These are phyloP conservation scores for Perdita meconis DNA, from an alignment of 2,888 invertebrate genomes.

Conservation along the genomic window DNA sequence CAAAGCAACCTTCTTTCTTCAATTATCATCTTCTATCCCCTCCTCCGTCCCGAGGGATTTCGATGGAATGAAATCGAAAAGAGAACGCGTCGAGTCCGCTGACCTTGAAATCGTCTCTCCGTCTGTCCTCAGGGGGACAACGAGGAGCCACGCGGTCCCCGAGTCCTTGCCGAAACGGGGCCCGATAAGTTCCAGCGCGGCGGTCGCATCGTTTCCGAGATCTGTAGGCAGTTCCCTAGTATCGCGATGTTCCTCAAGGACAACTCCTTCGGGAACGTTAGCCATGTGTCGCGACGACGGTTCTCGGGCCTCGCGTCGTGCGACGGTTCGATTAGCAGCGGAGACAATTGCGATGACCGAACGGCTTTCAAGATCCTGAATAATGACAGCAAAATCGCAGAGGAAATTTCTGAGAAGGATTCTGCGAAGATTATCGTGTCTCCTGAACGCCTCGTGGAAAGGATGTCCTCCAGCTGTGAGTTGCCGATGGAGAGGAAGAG, in stretches of 20 bases:
- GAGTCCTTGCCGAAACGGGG: slow-evolving; percentile 61
- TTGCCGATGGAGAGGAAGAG: slow-evolving; percentile 11
- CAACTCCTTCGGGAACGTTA: not conserved
- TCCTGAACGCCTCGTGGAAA: too few species aligned
- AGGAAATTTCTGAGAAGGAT: too few species aligned
- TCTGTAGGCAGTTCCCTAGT: slow-evolving; percentile 46
- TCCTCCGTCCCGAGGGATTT: slow-evolving; percentile 15
- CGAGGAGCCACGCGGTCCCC: slow-evolving; percentile 48
- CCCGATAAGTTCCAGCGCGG: slow-evolving; percentile 37
- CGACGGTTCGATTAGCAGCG: not conserved
- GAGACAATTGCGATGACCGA: not conserved
- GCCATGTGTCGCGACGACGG: slow-evolving; percentile 9
- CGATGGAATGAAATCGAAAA: not conserved
- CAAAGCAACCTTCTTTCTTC: not conserved
- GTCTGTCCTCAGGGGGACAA: slow-evolving; percentile 77
- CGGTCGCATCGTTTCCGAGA: slow-evolving; percentile 38
- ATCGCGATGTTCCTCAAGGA: slow-evolving; percentile 1
- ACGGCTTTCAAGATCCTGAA: not conserved
- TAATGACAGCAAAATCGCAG: not conserved
- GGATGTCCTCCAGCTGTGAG: too few species aligned
- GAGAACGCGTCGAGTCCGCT: slow-evolving; percentile 11
- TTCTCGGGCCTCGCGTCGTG: slow-evolving; percentile 19
- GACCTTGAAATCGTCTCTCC: slow-evolving; percentile 63
- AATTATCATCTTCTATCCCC: slow-evolving; percentile 16
- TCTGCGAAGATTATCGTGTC: too few species aligned